Percentiles rank a stretch among this genome's conserved stretches.
Evolutionary conservation across 1,140 invertebrate species (phyloP).

Genomic region (Drosophila insularis): DNA sequence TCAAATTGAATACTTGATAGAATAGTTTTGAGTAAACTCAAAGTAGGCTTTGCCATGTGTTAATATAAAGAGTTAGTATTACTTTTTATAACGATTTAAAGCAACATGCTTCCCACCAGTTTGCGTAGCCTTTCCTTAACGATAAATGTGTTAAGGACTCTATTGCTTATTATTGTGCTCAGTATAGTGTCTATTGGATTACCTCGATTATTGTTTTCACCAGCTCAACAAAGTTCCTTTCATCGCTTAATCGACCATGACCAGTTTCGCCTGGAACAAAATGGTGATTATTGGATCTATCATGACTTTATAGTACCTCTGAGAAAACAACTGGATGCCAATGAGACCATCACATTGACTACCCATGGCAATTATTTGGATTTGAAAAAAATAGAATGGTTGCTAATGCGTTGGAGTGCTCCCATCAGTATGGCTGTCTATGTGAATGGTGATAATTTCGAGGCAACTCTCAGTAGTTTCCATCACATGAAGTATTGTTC

Average conservation of each 20-base stretch:
- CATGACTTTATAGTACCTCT: constrained; percentile 27
- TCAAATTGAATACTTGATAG: too few relatives aligned
- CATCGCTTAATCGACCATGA: neutral
- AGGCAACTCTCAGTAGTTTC: neutral
- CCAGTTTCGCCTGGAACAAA: constrained; percentile 32
- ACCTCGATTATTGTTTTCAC: neutral
- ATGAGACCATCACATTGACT: constrained; percentile 32
- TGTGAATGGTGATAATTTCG: constrained; percentile 21
- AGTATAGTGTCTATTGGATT: neutral
- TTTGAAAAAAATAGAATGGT: constrained; percentile 18
- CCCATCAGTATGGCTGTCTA: constrained; percentile 44
- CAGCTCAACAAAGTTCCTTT: too few relatives aligned
- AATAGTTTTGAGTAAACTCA: too few relatives aligned
- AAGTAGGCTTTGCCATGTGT: too few relatives aligned
- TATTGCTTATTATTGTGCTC: neutral
- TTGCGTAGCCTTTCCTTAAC: neutral
- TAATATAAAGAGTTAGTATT: too few relatives aligned
- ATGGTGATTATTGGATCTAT: constrained; percentile 47
- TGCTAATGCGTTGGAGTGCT: constrained; percentile 36
- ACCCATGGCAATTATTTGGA: constrained; percentile 36
- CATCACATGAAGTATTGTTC: constrained; percentile 39
- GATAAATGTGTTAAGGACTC: neutral
- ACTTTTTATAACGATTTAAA: too few relatives aligned
- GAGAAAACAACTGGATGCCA: neutral
- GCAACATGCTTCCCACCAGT: constrained; percentile 1